Base-by-base conservation (phyloP, 2,113 vertebrate species). In the Cynoglossus semilaevis region DNA sequence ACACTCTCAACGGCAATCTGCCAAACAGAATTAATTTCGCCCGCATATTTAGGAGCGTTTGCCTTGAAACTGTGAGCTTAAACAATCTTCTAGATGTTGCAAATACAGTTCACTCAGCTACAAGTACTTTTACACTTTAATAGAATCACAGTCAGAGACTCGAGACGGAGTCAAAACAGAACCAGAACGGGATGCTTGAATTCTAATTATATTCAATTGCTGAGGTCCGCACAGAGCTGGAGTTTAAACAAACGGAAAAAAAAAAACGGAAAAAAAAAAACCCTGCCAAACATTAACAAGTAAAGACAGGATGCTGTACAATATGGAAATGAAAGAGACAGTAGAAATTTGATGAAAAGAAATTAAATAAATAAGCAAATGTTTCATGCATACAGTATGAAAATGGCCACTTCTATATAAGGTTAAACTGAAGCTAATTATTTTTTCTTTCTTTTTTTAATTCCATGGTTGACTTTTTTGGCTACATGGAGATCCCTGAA, bases 181-280 rank as follows among this genome's bases (percentile, higher is more conserved):
- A n/a, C n/a, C n/a, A n/a, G n/a, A n/a, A n/a, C n/a, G 49, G 1
- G 19, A 41, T 45, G 37, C 52, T 46, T n/a, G 8, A 40, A 57
- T 42, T 58, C 35, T 48, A 61, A 72, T 58, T 62, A 4, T 41
- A 77, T 62, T 58, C 51, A 55, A 44, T 47, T 18, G 34, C 13
- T 19, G n/a, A 11, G 22, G 44, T 58, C 37, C 11, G 51, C 0
- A 49, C 13, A 14, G 61, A 48, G 47, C 35, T 7, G 22, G 11
- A 53, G 59, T 35, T 47, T 57, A 0, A 46, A 47, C 8, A 34
- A 40, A 5, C 22, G 6, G 2, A 40, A 40, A 40, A 40, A 40
- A 40, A 10, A 51, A 64, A n/a, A n/a, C n/a, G n/a, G n/a, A n/a
- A n/a, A n/a, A 40, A 40, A 40, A 40, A 40, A 10, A 51, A 64